phyloP scores from a whole-genome alignment of 2,797 vertebrate genomes.

The Mus minutoides region DNA sequence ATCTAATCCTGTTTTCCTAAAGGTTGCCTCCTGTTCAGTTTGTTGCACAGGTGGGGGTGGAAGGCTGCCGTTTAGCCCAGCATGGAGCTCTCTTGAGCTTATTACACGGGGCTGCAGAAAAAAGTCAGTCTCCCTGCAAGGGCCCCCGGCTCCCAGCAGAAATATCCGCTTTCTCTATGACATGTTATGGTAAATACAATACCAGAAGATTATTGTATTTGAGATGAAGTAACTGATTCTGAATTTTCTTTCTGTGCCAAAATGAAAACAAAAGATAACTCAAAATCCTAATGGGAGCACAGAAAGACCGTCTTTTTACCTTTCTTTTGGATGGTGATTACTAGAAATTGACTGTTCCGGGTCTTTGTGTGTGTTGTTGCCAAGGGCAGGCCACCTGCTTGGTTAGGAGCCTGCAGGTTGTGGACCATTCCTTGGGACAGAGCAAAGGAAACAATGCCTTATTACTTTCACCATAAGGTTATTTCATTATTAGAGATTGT shows the following conservation, averaged over 20 bases:
- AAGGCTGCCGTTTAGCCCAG: slow-evolving; percentile 54
- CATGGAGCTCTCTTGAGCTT: background rate
- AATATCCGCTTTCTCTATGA: slow-evolving; percentile 39
- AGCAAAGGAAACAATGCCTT: background rate
- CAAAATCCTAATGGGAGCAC: background rate
- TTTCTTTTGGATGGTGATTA: background rate
- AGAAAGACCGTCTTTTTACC: slow-evolving; percentile 3
- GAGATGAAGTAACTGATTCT: slow-evolving; percentile 45
- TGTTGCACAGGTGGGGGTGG: background rate
- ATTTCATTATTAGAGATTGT: background rate
- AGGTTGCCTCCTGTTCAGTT: slow-evolving; percentile 35
- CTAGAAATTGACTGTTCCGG: background rate
- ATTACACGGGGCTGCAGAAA: background rate
- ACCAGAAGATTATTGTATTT: slow-evolving; percentile 57
- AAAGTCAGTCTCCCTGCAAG: slow-evolving; percentile 17
- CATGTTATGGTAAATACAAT: slow-evolving; percentile 24
- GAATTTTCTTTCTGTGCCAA: slow-evolving; percentile 52
- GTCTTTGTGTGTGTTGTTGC: background rate
- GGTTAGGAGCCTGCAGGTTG: background rate
- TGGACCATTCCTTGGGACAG: background rate
- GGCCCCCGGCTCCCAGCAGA: background rate
- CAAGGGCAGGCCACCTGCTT: background rate
- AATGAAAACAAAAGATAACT: slow-evolving; percentile 55
- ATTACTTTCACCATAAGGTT: background rate
- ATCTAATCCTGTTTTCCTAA: slow-evolving; percentile 71